Conservation (phyloP, 37 sponge, comb jelly and placozoan genomes). For the Aplysina aerophoba region DNA sequence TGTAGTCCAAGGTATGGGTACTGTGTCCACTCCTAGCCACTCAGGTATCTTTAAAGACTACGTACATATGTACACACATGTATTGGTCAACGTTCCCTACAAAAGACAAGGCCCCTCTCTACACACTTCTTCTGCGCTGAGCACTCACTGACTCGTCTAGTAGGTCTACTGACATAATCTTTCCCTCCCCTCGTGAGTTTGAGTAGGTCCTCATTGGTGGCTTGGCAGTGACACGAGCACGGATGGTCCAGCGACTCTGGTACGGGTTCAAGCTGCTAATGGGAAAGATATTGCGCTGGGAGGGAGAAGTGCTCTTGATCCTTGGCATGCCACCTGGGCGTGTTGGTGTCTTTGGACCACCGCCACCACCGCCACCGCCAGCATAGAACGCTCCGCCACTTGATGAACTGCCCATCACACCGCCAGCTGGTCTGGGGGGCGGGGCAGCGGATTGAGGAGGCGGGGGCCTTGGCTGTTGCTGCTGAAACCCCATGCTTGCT, state of each 20-base stretch:
- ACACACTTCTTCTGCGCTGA: not conserved
- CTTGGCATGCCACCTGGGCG: not conserved
- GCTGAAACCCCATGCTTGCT: not conserved
- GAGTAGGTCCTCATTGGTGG: slow-evolving; percentile 79
- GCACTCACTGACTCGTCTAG: slow-evolving; percentile 82
- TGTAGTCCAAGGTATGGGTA: no score
- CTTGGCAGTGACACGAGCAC: slow-evolving; percentile 82
- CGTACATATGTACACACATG: not conserved
- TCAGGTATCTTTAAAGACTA: no score
- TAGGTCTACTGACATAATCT: slow-evolving; percentile 80
- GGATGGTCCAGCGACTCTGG: slow-evolving; percentile 92
- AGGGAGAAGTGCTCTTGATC: slow-evolving; percentile 1
- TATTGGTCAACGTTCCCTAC: no score
- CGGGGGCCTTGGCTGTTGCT: not conserved
- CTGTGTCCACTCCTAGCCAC: no score
- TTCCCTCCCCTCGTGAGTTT: slow-evolving; percentile 93
- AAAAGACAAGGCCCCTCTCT: not conserved
- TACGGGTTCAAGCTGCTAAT: slow-evolving; percentile 87
- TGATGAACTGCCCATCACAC: not conserved
- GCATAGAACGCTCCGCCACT: not conserved
- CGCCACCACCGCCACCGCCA: not conserved
- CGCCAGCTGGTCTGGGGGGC: not conserved
- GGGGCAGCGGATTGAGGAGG: not conserved
- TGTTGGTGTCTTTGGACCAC: slow-evolving; percentile 3
- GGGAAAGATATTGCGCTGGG: slow-evolving; percentile 59